Evolutionary conservation across 2,888 invertebrate species (phyloP), one percentile per base, ranked within the genome.

Genomic region (Plagiodera versicolora): DNA sequence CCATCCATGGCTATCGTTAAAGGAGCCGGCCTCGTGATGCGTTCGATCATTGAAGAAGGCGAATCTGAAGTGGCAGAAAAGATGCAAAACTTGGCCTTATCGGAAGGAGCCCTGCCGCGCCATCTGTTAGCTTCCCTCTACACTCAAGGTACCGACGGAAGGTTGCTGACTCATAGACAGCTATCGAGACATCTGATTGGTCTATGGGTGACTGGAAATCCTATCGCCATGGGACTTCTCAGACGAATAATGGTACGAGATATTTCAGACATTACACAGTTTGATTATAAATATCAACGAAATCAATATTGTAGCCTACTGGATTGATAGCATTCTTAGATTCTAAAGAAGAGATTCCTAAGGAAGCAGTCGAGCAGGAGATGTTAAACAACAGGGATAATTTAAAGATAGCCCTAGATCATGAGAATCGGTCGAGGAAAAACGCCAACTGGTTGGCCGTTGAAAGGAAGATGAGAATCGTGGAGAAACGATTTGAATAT

Each of bases 1-100:
- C 96, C 96, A 1, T 98, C 98, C 2, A 86, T 98, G 85, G 98
- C 99, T 0, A 95, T 99, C 65, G 95, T 99, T 1, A 98, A 99
- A 82, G 98, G 98, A 39, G 98, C 98, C 0, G 98, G 99, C 0
- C 83, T 99, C 56, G 94, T 99, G 50, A 93, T 98, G 90, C 88
- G 98, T 65, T 98, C 99, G 17, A 87, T 99, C 24, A 97, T 99
- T 56, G 99, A 99, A 81, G 99, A 99, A 81, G 98, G 98, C 1
- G 92, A 93, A 69, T 86, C 89, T n/a, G 90, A 91, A 72, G 91
- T 96, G 11, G 95, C 97, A 0, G 87, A 91, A 28, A 89, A 92
- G 74, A 98, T 98, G 96, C 98, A 98, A 81, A 90, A 94, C 52
- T 83, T 99, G 66, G 96, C 99, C 0, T 82, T 99, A 55, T 95